These are phyloP conservation scores for Diarsia brunnea DNA, from an alignment of 2,888 invertebrate species.

Conservation along the genomic window DNA sequence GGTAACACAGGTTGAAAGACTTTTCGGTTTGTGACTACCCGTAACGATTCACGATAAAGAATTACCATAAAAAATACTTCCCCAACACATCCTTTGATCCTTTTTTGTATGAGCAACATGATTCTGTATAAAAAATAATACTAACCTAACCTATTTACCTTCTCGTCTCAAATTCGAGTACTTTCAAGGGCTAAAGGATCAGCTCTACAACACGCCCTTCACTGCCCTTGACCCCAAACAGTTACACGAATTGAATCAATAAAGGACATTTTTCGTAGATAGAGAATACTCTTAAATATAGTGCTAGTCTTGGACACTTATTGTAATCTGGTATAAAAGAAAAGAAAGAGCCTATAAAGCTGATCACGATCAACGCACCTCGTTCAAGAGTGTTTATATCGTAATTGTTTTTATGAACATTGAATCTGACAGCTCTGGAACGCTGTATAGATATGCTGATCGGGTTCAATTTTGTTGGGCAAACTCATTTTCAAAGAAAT, in stretches of 20 bases:
- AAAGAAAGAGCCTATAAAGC: neutral
- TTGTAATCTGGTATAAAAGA: neutral
- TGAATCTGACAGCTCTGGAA: neutral
- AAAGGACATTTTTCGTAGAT: conserved; percentile 38
- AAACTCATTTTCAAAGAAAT: neutral
- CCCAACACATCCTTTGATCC: neutral
- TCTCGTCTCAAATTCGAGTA: neutral
- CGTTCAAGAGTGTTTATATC: neutral
- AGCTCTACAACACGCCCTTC: conserved; percentile 39
- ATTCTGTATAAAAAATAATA: conserved; percentile 2
- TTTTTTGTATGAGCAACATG: neutral
- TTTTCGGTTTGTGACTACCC: neutral
- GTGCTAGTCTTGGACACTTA: neutral
- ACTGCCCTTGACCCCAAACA: conserved; percentile 48
- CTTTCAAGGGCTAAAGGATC: conserved; percentile 15
- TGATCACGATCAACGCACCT: neutral
- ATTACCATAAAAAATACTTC: neutral
- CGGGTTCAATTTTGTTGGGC: neutral
- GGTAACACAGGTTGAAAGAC: no score
- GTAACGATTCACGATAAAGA: neutral
- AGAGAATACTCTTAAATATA: neutral
- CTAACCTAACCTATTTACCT: neutral
- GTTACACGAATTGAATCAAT: conserved; percentile 19
- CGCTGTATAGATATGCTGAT: neutral
- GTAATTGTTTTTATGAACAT: neutral